These are phyloP conservation scores for Aythya baeri DNA, from an alignment of 2,113 vertebrate genomes.

Conservation along the genomic window DNA sequence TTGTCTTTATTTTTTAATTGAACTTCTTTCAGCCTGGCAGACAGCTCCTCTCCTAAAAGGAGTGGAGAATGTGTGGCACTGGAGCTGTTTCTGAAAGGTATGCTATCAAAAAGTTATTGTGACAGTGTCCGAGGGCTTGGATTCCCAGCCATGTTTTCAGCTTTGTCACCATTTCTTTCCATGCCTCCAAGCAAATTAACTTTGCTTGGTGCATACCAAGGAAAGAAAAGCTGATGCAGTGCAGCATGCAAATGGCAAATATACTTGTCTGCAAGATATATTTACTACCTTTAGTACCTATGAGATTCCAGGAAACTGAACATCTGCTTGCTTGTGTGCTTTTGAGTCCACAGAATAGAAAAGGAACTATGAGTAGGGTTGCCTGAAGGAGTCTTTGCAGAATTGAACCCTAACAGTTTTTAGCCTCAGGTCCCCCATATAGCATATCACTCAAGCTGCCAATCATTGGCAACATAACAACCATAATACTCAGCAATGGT, in stretches of 20 bases:
- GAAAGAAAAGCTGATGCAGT: not conserved
- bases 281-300: not conserved
- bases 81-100: not conserved
- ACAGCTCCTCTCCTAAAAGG: constrained; percentile 35
- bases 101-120: not conserved
- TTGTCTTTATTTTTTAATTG: constrained; percentile 66
- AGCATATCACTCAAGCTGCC: not conserved
- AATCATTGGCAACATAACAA: not conserved
- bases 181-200: not conserved
- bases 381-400: not conserved
- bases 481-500: not conserved
- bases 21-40: constrained; percentile 47
- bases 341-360: not conserved
- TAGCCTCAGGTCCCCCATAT: not conserved
- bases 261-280: not conserved
- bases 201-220: not conserved
- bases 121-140: not conserved
- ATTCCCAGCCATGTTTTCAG: not conserved
- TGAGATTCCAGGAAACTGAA: not conserved
- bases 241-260: not conserved
- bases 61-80: not conserved
- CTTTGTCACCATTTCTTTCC: not conserved
- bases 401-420: not conserved
- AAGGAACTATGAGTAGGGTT: not conserved
- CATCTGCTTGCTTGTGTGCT: not conserved